These are phyloP conservation scores for Sympetrum striolatum DNA, from an alignment of 2,888 invertebrate genomes.

Conservation along the genomic window DNA sequence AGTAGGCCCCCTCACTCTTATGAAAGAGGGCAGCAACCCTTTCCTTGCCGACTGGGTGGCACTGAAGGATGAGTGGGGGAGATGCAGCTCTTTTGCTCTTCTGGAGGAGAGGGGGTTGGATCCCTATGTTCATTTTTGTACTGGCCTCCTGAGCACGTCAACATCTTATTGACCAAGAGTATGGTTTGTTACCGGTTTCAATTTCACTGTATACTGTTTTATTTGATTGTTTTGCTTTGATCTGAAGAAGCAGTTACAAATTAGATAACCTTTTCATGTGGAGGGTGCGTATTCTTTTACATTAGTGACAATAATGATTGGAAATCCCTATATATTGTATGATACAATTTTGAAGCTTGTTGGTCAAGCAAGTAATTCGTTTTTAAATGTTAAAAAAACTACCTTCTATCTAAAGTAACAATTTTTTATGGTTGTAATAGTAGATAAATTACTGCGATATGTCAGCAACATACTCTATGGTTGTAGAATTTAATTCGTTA, in stretches of 20 bases:
- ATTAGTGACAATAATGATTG: slow-evolving; percentile 43
- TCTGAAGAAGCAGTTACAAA: background rate
- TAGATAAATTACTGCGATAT: background rate
- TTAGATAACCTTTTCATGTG: slow-evolving; percentile 17
- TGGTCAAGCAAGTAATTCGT: background rate
- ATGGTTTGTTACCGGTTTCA: slow-evolving; percentile 20
- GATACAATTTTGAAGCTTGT: background rate
- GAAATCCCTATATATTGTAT: slow-evolving; percentile 29
- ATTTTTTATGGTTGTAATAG: slow-evolving; percentile 10
- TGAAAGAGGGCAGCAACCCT: slow-evolving; percentile 20
- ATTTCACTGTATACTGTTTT: background rate
- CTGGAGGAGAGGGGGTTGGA: slow-evolving; percentile 29
- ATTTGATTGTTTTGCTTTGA: background rate
- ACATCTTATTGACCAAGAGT: slow-evolving; percentile 24
- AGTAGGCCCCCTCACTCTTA: background rate
- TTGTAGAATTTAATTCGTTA: background rate
- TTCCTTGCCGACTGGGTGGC: background rate
- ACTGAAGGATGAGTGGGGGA: slow-evolving; percentile 9
- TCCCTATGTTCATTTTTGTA: slow-evolving; percentile 17
- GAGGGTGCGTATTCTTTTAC: slow-evolving; percentile 1
- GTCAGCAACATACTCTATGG: background rate
- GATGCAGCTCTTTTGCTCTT: slow-evolving; percentile 35
- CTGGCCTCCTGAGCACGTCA: slow-evolving; percentile 19
- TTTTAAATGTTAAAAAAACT: slow-evolving; percentile 9
- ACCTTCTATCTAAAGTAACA: slow-evolving; percentile 1